phyloP scores from a whole-genome alignment of 30 jellyfish, hydroid and myxozoan genomes.

The Hydractinia symbiolongicarpus region DNA sequence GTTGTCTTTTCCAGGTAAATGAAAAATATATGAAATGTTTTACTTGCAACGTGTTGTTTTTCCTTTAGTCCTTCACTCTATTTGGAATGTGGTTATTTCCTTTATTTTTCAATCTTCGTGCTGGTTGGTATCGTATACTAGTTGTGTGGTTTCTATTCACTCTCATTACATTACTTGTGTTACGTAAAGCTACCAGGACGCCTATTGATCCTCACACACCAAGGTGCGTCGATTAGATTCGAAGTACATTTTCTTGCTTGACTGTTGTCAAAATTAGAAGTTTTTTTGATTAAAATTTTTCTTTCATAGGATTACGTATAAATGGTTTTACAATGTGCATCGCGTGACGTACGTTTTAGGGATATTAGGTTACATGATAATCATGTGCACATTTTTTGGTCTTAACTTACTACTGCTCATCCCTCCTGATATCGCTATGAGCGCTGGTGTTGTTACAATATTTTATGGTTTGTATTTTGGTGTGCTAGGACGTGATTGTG shows the following conservation, averaged over 20 bases:
- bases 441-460: slow-evolving; percentile 75
- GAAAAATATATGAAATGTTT: no score
- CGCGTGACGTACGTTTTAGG: slow-evolving; percentile 82
- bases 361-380: slow-evolving; percentile 59
- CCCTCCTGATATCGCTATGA: slow-evolving; percentile 83
- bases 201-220: slow-evolving; percentile 83
- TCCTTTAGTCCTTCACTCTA: slow-evolving; percentile 56
- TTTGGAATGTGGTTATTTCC: slow-evolving; percentile 89
- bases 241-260: background rate
- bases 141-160: slow-evolving; percentile 68
- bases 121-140: slow-evolving; percentile 76
- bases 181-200: slow-evolving; percentile 62
- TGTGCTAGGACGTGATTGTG: slow-evolving; percentile 91
- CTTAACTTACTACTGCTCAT: slow-evolving; percentile 53
- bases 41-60: background rate
- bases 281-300: background rate
- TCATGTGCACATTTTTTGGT: slow-evolving; percentile 91
- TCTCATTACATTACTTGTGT: slow-evolving; percentile 30
- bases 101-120: slow-evolving; percentile 53
- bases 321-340: slow-evolving; percentile 91
- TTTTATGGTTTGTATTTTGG: slow-evolving; percentile 94
- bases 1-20: no score
- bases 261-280: background rate
- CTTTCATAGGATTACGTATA: slow-evolving; percentile 55
- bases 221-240: slow-evolving; percentile 36